Base-by-base conservation (phyloP, 2,797 vertebrate species). In the Molossus alvarezi region DNA sequence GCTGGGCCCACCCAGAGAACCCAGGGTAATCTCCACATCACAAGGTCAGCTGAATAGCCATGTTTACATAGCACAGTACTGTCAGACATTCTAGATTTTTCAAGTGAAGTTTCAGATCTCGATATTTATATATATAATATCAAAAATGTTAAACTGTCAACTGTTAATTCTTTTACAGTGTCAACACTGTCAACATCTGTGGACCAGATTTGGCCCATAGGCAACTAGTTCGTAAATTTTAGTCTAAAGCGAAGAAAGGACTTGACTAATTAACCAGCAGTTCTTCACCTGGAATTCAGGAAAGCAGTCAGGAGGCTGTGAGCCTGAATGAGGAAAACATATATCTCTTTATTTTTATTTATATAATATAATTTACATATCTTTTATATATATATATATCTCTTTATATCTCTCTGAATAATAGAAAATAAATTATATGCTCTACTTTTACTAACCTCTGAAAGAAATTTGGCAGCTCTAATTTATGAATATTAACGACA, bases 391-490 rank as follows among this genome's bases (percentile, higher is more conserved):
- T 60, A 6, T 87, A 12, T 53, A 15, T 91, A 37, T 72, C 45
- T 37, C 21, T 75, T 37, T 87, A 51, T 79, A 53, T 60, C n/a
- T n/a, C n/a, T n/a, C n/a, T 92, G 60, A 82, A 82, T 67, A 57
- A 51, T 20, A 65, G 48, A 69, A 92, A 92, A 73, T 77, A 83
- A 87, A 82, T 90, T 29, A 15, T n/a, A 27, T 57, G 15, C 11
- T 69, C 73, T 80, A 73, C 20, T 92, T 84, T 85, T 80, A 65
- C 27, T 80, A 58, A 62, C 53, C 9, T 55, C 37, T 91, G 65
- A 77, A 45, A 20, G n/a, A 84, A 90, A 92, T 45, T 92, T 64
- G 76, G 6, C 33, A 37, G 41, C 51, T 84, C 57, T 83, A 84
- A 71, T n/a, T 58, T 84, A 71, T 65, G 5, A 60, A n/a, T 82